Evolutionary conservation across 1,140 invertebrate genomes (phyloP).

Genomic region (Centruroides vittatus): DNA sequence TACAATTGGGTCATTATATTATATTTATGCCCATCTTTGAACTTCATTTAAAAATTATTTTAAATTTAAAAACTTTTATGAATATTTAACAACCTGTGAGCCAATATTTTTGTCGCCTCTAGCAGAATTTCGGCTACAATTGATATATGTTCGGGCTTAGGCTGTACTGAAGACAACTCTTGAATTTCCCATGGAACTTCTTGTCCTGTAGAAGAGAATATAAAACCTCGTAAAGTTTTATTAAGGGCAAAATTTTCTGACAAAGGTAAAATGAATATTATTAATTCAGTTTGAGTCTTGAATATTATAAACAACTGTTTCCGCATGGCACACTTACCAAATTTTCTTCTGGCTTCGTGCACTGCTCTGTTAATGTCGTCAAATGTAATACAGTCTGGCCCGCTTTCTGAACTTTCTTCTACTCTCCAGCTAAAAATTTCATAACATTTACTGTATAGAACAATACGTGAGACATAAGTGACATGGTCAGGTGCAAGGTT

Average conservation of each 20-base stretch:
- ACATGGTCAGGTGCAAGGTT: too few species aligned
- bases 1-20: too few species aligned
- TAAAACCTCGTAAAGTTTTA: too few species aligned
- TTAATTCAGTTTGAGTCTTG: too few species aligned
- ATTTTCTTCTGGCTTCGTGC: constrained; percentile 61
- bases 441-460: too few species aligned
- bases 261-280: too few species aligned
- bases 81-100: constrained; percentile 47
- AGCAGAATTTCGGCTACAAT: constrained; percentile 36
- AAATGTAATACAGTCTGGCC: constrained; percentile 62
- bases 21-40: too few species aligned
- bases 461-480: too few species aligned
- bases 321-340: constrained; percentile 15
- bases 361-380: constrained; percentile 81
- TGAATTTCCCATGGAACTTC: constrained; percentile 21
- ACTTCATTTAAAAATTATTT: too few species aligned
- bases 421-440: neutral
- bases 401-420: neutral
- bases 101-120: constrained; percentile 68
- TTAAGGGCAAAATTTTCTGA: too few species aligned
- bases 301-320: too few species aligned
- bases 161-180: constrained; percentile 20
- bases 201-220: constrained; percentile 32
- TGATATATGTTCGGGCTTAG: constrained; percentile 20
- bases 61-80: too few species aligned